Percentiles rank a stretch among this genome's conserved stretches.
Conservation (phyloP, 2,113 vertebrate genomes). For the Eptesicus fuscus region DNA sequence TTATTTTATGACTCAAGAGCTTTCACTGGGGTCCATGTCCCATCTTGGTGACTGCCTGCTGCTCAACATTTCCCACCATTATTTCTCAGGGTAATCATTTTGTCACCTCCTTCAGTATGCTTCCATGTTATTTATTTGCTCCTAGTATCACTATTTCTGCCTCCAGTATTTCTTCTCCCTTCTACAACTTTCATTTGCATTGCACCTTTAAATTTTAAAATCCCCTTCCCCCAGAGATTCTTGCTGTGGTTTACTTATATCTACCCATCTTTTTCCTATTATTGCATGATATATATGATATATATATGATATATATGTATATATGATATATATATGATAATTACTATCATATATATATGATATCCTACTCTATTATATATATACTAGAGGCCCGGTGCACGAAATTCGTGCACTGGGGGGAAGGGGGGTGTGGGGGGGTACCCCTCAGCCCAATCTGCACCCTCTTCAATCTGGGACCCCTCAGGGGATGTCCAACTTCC, state of each 20-base stretch:
- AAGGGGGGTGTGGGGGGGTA: no score
- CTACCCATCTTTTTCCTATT: background rate
- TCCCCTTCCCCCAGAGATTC: background rate
- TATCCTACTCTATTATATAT: no score
- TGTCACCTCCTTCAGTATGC: background rate
- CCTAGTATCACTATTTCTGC: background rate
- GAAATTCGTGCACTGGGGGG: no score
- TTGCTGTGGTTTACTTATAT: background rate
- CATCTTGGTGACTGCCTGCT: background rate
- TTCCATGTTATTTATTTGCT: background rate
- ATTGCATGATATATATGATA: background rate
- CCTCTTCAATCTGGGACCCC: no score
- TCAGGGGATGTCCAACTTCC: no score
- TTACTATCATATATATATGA: no score
- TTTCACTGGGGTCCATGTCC: background rate
- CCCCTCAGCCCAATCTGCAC: no score
- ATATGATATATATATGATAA: no score
- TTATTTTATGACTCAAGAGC: background rate
- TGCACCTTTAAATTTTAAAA: background rate
- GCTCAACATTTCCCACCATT: background rate
- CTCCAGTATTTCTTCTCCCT: background rate
- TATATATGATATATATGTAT: no score
- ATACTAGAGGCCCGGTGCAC: no score
- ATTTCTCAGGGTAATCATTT: background rate
- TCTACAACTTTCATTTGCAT: background rate